These are phyloP conservation scores for Eospalax fontanierii DNA, from an alignment of 2,797 vertebrate species.

Conservation along the genomic window DNA sequence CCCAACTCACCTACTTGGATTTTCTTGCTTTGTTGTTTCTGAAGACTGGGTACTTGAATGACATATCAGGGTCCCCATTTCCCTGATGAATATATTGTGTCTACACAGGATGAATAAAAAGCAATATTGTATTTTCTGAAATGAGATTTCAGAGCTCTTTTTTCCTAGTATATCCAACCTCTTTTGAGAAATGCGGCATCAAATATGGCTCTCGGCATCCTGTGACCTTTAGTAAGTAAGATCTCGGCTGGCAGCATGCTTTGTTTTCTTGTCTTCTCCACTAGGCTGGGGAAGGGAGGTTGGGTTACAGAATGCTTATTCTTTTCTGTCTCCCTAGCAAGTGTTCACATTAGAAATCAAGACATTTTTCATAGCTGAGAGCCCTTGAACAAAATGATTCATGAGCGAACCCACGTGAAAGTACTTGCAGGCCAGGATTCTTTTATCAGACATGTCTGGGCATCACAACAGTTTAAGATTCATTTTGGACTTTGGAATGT, in stretches of 20 bases:
- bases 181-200: background rate
- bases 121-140: background rate
- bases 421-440: background rate
- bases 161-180: background rate
- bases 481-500: background rate
- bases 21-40: slow-evolving; percentile 1
- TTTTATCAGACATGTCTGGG: background rate
- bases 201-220: background rate
- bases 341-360: slow-evolving; percentile 58
- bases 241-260: background rate
- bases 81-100: background rate
- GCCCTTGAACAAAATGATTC: slow-evolving; percentile 38
- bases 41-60: background rate
- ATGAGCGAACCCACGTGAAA: slow-evolving; percentile 14
- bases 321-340: background rate
- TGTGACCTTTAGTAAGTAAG: background rate
- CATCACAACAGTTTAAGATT: background rate
- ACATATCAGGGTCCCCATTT: background rate
- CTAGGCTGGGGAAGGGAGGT: background rate
- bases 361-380: background rate
- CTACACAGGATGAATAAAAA: background rate
- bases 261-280: slow-evolving; percentile 42
- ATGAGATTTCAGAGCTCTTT: slow-evolving; percentile 6
- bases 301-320: slow-evolving; percentile 21
- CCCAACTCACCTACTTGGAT: background rate